phyloP scores from a whole-genome alignment of 2,797 vertebrate genomes.

The Poliocrania exsul region DNA sequence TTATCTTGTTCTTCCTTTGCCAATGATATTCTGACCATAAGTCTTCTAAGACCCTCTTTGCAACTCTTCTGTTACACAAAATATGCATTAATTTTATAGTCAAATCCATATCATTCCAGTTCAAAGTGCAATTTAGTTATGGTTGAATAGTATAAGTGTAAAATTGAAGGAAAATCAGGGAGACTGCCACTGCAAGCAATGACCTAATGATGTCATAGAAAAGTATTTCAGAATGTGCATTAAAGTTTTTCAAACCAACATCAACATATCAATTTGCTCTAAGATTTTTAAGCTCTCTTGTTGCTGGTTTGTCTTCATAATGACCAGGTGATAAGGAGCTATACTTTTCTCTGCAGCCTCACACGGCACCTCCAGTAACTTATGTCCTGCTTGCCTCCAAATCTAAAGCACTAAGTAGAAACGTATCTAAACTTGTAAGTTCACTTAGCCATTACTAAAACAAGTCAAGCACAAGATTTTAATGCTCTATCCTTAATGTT shows the following conservation, averaged over 20 bases:
- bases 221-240: neutral
- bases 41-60: neutral
- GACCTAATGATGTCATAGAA: accelerated
- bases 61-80: neutral
- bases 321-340: neutral
- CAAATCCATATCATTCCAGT: neutral
- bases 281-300: neutral
- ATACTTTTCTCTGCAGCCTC: neutral
- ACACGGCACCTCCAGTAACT: neutral
- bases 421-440: neutral
- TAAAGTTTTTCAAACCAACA: neutral
- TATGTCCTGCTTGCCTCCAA: neutral
- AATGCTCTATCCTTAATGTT: neutral
- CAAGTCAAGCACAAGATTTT: neutral
- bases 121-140: neutral
- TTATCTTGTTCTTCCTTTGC: neutral
- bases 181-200: neutral
- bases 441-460: neutral
- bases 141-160: neutral
- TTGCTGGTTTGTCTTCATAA: neutral
- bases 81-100: neutral
- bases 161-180: neutral
- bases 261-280: neutral
- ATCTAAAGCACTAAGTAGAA: neutral
- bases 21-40: neutral